These are phyloP conservation scores for Chloebia gouldiae DNA, from an alignment of 2,113 vertebrate genomes.

Conservation along the genomic window DNA sequence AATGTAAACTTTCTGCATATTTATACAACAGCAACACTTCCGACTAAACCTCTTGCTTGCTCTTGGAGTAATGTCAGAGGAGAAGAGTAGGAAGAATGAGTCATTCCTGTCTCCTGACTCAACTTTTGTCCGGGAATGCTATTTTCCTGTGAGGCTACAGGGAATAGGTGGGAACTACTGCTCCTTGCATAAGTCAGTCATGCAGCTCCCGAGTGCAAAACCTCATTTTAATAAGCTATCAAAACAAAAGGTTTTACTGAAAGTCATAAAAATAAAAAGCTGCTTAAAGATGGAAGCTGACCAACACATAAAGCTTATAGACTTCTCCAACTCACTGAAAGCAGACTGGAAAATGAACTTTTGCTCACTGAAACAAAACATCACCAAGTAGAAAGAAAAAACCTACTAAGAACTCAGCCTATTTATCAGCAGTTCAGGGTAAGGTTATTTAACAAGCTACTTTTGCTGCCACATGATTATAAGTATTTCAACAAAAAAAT, in stretches of 20 bases:
- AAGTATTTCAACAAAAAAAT: neutral
- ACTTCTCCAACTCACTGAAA: neutral
- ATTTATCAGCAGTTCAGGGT: neutral
- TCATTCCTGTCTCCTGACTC: conserved; percentile 34
- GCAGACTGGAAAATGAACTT: neutral
- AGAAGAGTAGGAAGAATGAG: neutral
- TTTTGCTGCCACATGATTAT: neutral
- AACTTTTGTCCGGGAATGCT: neutral
- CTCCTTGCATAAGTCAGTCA: neutral
- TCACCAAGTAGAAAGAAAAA: neutral
- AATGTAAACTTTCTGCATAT: neutral
- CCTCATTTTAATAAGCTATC: neutral
- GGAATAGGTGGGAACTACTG: neutral
- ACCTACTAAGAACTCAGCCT: neutral
- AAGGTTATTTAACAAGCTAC: neutral
- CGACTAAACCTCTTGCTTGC: neutral
- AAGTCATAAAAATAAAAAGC: neutral
- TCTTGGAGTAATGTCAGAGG: neutral
- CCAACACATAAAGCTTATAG: neutral
- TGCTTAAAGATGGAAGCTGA: neutral
- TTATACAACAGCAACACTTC: neutral
- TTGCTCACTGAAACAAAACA: neutral
- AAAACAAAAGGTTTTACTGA: neutral
- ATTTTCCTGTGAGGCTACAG: neutral
- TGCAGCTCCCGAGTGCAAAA: neutral